These are phyloP conservation scores for Enteromius anoplus DNA, from an alignment of 2,797 vertebrate species.

Conservation along the genomic window DNA sequence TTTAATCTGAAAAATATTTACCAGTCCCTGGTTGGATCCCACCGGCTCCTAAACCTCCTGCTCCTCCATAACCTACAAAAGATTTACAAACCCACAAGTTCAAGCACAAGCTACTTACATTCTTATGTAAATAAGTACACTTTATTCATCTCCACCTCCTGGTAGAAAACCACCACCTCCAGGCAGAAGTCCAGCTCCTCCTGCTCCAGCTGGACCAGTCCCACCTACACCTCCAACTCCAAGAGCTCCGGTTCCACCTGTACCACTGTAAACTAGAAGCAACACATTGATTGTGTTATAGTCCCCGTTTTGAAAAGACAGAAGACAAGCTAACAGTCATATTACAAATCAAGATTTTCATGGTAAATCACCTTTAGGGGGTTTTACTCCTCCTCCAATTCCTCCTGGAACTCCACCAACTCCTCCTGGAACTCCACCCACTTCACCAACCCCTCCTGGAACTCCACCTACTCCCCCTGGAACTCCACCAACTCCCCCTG, in stretches of 20 bases:
- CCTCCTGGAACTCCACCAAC: slow-evolving; percentile 26
- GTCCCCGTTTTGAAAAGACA: slow-evolving; percentile 1
- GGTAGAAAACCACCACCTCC: slow-evolving; percentile 50
- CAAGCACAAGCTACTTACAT: neutral
- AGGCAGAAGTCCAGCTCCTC: slow-evolving; percentile 51
- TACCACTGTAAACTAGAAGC: slow-evolving; percentile 40
- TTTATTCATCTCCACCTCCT: slow-evolving; percentile 43
- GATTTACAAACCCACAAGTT: slow-evolving; percentile 5
- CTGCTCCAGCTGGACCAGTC: slow-evolving; percentile 46
- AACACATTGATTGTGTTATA: neutral
- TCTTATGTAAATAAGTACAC: neutral
- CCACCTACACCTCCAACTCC: slow-evolving; percentile 49
- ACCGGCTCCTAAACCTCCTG: slow-evolving; percentile 57
- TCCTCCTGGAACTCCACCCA: slow-evolving; percentile 24
- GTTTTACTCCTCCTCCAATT: slow-evolving; percentile 54
- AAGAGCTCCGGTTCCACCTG: slow-evolving; percentile 44
- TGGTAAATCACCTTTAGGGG: slow-evolving; percentile 54
- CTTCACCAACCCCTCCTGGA: slow-evolving; percentile 25
- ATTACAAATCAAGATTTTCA: neutral
- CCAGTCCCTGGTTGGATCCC: slow-evolving; percentile 73
- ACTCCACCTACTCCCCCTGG: slow-evolving; percentile 20
- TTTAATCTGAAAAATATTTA: slow-evolving; percentile 47
- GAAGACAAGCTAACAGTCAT: neutral
- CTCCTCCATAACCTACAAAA: slow-evolving; percentile 71
- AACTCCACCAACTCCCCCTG: slow-evolving; percentile 19